These are phyloP conservation scores for Neosilurus hyrtlii DNA, from an alignment of 2,797 vertebrate species.

Conservation along the genomic window DNA sequence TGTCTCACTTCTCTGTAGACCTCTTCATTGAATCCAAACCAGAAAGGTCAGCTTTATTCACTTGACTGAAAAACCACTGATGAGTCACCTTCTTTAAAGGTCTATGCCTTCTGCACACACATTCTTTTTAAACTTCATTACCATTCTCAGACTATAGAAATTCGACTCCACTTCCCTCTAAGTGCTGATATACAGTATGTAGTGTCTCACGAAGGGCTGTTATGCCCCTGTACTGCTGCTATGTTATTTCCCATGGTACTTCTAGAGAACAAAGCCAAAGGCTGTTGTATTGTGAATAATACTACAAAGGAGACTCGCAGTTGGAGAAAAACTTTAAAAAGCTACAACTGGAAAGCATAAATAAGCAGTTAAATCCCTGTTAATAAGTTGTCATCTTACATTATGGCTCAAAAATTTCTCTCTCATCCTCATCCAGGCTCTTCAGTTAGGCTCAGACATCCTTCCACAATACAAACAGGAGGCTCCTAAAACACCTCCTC, in stretches of 20 bases:
- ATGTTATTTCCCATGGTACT: constrained; percentile 37
- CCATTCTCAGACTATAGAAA: constrained; percentile 26
- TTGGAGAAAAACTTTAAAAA: constrained; percentile 6
- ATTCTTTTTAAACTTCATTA: constrained; percentile 20
- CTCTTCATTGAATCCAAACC: constrained; percentile 19
- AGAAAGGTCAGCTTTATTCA: constrained; percentile 42
- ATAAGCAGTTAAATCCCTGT: background rate
- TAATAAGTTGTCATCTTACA: background rate
- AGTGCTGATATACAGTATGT: constrained; percentile 32
- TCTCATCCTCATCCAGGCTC: constrained; percentile 73
- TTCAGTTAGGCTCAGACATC: constrained; percentile 96
- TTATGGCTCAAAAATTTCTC: background rate
- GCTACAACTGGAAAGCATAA: background rate
- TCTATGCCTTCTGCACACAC: constrained; percentile 34
- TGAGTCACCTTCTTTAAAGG: constrained; percentile 45
- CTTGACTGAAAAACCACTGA: constrained; percentile 30
- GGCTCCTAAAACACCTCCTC: constrained; percentile 95
- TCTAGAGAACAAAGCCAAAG: background rate
- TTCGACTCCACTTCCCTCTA: constrained; percentile 21
- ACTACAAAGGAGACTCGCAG: background rate
- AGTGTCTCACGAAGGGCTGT: constrained; percentile 9
- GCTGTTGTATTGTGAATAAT: constrained; percentile 12
- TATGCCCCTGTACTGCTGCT: constrained; percentile 24
- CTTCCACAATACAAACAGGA: constrained; percentile 98
- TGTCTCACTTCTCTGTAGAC: background rate